Evolutionary conservation across 2,113 vertebrate genomes (phyloP).

Genomic region (Phaethon lepturus): DNA sequence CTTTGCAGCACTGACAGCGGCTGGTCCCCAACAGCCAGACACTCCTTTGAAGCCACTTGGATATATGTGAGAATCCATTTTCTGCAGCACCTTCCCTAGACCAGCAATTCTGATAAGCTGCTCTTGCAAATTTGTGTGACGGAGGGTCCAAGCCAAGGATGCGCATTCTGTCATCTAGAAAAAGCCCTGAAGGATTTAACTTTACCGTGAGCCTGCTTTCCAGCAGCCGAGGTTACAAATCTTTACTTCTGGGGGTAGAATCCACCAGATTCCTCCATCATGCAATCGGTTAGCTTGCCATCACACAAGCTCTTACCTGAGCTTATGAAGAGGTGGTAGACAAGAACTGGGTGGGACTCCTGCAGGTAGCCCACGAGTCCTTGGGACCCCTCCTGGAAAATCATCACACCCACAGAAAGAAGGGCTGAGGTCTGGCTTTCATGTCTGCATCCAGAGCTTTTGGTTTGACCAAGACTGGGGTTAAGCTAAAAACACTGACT

Average conservation of each 20-base stretch:
- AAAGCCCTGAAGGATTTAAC: neutral
- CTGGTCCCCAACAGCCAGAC: neutral
- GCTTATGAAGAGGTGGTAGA: neutral
- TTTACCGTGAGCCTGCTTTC: neutral
- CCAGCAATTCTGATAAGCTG: neutral
- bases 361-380: neutral
- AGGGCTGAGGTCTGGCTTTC: neutral
- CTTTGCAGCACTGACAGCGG: neutral
- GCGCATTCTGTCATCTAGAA: neutral
- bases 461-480: neutral
- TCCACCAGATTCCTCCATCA: neutral
- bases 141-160: neutral
- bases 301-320: neutral
- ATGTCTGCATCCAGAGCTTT: neutral
- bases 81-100: neutral
- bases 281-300: rapidly evolving
- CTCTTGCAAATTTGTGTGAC: neutral
- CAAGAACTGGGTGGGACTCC: neutral
- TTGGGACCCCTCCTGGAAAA: neutral
- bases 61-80: neutral
- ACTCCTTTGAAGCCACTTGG: neutral
- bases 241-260: neutral
- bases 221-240: neutral
- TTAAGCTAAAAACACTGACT: neutral
- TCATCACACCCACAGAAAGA: neutral